Evolutionary conservation across 2,888 invertebrate genomes (phyloP).

Genomic region (Mylabris sibirica): DNA sequence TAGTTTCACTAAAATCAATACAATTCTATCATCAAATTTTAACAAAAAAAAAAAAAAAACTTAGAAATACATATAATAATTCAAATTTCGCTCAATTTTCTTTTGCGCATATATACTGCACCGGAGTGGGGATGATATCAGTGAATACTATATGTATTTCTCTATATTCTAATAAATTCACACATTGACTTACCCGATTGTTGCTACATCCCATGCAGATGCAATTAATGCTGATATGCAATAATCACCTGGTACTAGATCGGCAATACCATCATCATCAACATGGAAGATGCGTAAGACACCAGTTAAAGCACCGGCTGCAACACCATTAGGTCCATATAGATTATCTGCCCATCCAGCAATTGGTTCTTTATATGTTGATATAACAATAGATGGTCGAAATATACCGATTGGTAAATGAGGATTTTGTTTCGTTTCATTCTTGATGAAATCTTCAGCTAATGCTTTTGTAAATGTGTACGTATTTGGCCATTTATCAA

Average conservation of each 20-base stretch:
- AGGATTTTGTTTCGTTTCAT: slow-evolving; percentile 63
- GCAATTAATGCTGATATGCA: slow-evolving; percentile 69
- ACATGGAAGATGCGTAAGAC: slow-evolving; percentile 67
- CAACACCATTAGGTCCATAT: slow-evolving; percentile 73
- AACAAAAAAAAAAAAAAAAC: too few relatives aligned
- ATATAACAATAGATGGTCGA: slow-evolving; percentile 77
- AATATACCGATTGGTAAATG: slow-evolving; percentile 79
- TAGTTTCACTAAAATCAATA: slow-evolving; percentile 14
- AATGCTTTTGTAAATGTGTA: slow-evolving; percentile 88
- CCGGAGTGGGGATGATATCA: not conserved
- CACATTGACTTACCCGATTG: not conserved
- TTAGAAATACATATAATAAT: not conserved
- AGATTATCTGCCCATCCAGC: slow-evolving; percentile 79
- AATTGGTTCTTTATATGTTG: slow-evolving; percentile 34
- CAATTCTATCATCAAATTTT: too few relatives aligned
- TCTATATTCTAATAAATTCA: too few relatives aligned
- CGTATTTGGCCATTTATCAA: slow-evolving; percentile 80
- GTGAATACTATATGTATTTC: too few relatives aligned
- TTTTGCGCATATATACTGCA: not conserved
- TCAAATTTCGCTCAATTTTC: slow-evolving; percentile 17
- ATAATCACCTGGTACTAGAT: slow-evolving; percentile 73
- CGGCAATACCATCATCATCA: slow-evolving; percentile 63
- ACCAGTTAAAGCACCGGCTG: slow-evolving; percentile 64
- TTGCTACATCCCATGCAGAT: slow-evolving; percentile 63
- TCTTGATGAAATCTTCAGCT: slow-evolving; percentile 72